Evolutionary conservation across 2,113 vertebrate species (phyloP).

Genomic region (Eptesicus fuscus): DNA sequence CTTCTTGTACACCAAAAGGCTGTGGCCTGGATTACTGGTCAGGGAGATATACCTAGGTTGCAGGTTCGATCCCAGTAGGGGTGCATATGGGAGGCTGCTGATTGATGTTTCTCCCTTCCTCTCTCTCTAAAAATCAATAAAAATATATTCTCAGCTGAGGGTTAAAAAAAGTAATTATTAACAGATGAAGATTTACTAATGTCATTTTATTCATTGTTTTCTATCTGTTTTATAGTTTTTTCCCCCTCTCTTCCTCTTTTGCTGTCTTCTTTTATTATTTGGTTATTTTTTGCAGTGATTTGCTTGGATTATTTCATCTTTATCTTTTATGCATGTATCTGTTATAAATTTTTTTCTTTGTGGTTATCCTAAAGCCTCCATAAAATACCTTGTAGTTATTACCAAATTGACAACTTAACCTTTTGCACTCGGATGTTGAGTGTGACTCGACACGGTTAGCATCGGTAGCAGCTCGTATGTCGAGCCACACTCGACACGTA

Average conservation of each 20-base stretch:
- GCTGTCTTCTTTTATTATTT: not conserved
- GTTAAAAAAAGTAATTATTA: not conserved
- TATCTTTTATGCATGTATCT: not conserved
- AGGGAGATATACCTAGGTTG: not conserved
- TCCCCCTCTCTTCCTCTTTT: not conserved
- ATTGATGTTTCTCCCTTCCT: not conserved
- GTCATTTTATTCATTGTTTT: not conserved
- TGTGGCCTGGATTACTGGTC: not conserved
- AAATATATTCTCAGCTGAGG: not conserved
- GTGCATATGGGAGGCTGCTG: not conserved
- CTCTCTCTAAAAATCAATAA: not conserved
- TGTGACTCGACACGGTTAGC: no score
- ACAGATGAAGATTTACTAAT: not conserved
- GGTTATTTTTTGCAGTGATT: not conserved
- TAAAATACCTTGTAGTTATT: not conserved
- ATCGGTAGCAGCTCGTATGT: no score
- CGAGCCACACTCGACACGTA: no score
- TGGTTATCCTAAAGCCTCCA: not conserved
- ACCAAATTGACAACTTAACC: not conserved
- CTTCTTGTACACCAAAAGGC: not conserved
- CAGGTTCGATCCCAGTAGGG: not conserved
- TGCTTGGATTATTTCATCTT: not conserved
- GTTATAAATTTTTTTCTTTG: not conserved
- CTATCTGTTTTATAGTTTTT: not conserved
- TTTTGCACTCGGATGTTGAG: no score